A percentile compares a stretch with the other conserved stretches of the same genome.
phyloP scores from a whole-genome alignment of 23 tunicate species.

The Trididemnum clinides region DNA sequence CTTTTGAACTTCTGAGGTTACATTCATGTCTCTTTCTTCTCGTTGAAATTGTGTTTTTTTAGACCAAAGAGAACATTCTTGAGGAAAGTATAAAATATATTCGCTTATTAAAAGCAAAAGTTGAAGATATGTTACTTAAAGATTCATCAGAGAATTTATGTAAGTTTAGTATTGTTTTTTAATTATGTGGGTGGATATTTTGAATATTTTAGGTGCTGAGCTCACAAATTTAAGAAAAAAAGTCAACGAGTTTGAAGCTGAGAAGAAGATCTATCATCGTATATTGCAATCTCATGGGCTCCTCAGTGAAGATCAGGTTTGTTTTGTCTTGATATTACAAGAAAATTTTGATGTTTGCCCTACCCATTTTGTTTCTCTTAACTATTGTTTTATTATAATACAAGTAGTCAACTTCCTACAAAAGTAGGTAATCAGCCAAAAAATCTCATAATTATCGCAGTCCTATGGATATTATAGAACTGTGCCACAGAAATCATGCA shows the following conservation, averaged over 20 bases:
- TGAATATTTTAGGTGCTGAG: background rate
- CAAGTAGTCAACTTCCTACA: no score
- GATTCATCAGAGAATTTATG: conserved; percentile 30
- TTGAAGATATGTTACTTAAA: conserved; percentile 13
- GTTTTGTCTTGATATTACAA: no score
- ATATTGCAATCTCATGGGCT: conserved; percentile 39
- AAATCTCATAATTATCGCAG: no score
- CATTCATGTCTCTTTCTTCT: no score
- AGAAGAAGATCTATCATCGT: conserved; percentile 20
- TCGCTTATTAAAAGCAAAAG: conserved; percentile 1
- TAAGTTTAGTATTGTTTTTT: background rate
- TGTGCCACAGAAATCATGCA: no score
- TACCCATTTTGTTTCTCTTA: no score
- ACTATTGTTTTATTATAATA: no score
- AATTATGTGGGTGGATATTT: background rate
- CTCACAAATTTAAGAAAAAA: background rate
- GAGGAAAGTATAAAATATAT: conserved; percentile 33
- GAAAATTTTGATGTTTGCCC: no score
- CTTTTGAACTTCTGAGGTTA: no score
- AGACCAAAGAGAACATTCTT: conserved; percentile 35
- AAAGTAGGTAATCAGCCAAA: no score
- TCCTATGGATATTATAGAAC: no score
- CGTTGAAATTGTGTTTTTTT: background rate
- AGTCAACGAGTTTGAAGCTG: conserved; percentile 23
- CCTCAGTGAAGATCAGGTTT: background rate